Percentiles rank a stretch among this genome's conserved stretches.
Evolutionary conservation across 2,888 invertebrate genomes (phyloP).

Genomic region (Marasmarcha lunaedactyla): DNA sequence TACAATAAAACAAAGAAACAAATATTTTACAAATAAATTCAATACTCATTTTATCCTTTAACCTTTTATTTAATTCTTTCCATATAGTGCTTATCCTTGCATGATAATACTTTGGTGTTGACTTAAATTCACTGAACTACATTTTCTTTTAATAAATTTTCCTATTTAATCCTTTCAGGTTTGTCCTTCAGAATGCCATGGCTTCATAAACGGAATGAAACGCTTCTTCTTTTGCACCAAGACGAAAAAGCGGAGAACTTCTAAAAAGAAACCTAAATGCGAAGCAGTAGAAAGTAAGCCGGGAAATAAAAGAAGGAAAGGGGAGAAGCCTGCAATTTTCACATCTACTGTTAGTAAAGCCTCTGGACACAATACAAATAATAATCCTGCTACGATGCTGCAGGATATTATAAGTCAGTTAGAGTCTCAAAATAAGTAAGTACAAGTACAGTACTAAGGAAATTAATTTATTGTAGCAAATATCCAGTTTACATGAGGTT

Average conservation of each 20-base stretch:
- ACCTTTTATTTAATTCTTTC: too few relatives aligned
- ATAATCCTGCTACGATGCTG: slow-evolving; percentile 72
- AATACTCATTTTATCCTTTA: too few relatives aligned
- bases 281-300: slow-evolving; percentile 18
- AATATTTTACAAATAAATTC: too few relatives aligned
- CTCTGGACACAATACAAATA: slow-evolving; percentile 37
- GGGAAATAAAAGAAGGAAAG: slow-evolving; percentile 23
- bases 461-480: too few relatives aligned
- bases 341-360: slow-evolving; percentile 62
- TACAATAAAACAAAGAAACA: too few relatives aligned
- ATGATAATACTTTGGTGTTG: too few relatives aligned
- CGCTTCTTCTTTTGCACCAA: slow-evolving; percentile 60
- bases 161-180: too few relatives aligned
- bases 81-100: too few relatives aligned
- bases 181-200: slow-evolving; percentile 45
- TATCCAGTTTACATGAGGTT: too few relatives aligned
- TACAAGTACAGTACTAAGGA: too few relatives aligned
- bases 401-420: slow-evolving; percentile 79
- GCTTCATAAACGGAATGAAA: slow-evolving; percentile 54
- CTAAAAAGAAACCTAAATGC: slow-evolving; percentile 29
- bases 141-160: too few relatives aligned
- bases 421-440: slow-evolving; percentile 74
- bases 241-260: slow-evolving; percentile 38
- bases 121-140: too few relatives aligned
- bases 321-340: slow-evolving; percentile 39